These are phyloP conservation scores for Nemopilema nomurai DNA, from an alignment of 30 jellyfish, hydroid and myxozoan genomes.

Conservation along the genomic window DNA sequence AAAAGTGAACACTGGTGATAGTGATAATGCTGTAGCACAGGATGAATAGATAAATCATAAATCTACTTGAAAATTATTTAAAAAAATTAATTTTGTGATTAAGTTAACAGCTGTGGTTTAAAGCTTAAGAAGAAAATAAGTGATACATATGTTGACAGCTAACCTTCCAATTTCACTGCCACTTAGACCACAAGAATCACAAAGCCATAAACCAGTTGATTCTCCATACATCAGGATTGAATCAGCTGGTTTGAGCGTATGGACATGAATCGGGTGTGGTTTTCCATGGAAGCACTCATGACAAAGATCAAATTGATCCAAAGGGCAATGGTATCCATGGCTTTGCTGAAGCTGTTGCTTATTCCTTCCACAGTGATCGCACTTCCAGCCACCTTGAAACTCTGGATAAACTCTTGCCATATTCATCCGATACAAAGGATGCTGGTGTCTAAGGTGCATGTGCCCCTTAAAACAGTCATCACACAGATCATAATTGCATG, in stretches of 20 bases:
- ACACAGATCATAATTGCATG: constrained; percentile 77
- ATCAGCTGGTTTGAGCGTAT: constrained; percentile 78
- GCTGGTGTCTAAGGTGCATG: constrained; percentile 79
- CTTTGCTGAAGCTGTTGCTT: constrained; percentile 43
- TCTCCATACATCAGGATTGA: constrained; percentile 77
- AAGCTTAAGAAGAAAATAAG: no score
- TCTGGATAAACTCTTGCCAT: constrained; percentile 79
- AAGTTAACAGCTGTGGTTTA: no score
- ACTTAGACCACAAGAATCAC: constrained; percentile 85
- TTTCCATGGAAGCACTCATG: constrained; percentile 84
- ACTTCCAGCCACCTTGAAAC: constrained; percentile 85
- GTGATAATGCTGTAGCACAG: no score
- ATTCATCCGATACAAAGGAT: constrained; percentile 64
- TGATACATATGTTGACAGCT: no score
- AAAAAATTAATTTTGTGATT: no score
- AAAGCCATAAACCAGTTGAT: constrained; percentile 89
- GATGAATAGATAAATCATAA: no score
- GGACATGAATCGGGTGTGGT: constrained; percentile 75
- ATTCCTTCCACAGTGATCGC: constrained; percentile 86
- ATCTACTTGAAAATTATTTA: no score
- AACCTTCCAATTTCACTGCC: constrained; percentile 92
- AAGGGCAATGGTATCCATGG: constrained; percentile 83
- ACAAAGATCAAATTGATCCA: constrained; percentile 87
- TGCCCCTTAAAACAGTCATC: constrained; percentile 65
- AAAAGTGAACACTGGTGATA: no score